A percentile compares a stretch with the other conserved stretches of the same genome.
Conservation (phyloP, 2,113 vertebrate genomes). For the Crotalus tigris region DNA sequence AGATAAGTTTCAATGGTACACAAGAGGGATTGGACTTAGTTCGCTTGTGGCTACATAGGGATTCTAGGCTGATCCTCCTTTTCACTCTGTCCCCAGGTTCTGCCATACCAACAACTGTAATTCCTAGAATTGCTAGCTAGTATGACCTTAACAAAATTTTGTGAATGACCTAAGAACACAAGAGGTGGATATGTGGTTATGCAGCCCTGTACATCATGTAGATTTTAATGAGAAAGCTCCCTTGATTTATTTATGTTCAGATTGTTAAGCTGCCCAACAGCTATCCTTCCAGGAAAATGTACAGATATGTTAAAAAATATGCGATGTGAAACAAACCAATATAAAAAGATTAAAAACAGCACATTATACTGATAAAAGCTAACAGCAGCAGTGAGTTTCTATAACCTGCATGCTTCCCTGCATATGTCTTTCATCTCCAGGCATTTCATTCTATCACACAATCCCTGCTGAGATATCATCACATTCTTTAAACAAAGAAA, state of each 20-base stretch:
- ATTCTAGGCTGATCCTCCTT: background rate
- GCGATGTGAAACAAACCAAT: background rate
- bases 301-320: background rate
- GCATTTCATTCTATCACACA: background rate
- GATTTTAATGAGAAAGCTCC: background rate
- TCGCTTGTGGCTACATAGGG: background rate
- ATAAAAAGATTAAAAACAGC: background rate
- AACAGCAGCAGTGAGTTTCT: background rate
- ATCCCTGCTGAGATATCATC: background rate
- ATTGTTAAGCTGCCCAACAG: background rate
- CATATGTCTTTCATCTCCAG: background rate
- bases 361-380: background rate
- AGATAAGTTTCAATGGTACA: background rate
- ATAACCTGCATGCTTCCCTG: background rate
- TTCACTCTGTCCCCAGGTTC: background rate
- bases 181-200: background rate
- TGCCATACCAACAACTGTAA: background rate
- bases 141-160: background rate
- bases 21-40: background rate
- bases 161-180: background rate
- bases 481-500: background rate
- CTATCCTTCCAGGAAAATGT: background rate
- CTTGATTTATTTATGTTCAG: background rate
- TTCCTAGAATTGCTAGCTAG: background rate
- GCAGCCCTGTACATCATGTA: background rate